A percentile compares a stretch with the other conserved stretches of the same genome.
Evolutionary conservation across 2,797 vertebrate genomes (phyloP).

Genomic region (Cetoscarus ocellatus): DNA sequence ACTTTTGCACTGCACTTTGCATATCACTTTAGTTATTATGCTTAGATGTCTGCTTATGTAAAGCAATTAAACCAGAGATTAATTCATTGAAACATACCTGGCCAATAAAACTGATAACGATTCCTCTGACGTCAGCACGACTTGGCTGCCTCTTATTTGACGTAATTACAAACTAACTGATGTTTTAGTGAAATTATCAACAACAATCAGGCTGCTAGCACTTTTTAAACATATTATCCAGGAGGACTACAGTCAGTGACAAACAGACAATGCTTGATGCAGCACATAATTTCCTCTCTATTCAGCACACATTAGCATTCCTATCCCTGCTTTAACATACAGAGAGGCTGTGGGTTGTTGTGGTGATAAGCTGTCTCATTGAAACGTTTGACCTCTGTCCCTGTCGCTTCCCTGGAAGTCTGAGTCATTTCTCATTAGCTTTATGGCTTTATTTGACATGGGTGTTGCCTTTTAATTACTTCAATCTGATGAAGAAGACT

Average conservation of each 20-base stretch:
- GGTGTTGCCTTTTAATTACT: slow-evolving; percentile 59
- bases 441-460: slow-evolving; percentile 44
- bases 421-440: slow-evolving; percentile 29
- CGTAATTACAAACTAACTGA: too few relatives aligned
- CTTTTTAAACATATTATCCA: neutral
- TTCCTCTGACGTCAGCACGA: too few relatives aligned
- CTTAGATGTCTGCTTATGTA: too few relatives aligned
- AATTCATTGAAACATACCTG: too few relatives aligned
- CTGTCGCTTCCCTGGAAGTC: slow-evolving; percentile 38
- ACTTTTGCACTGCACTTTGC: too few relatives aligned
- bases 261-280: neutral
- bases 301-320: slow-evolving; percentile 12
- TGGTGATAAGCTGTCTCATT: slow-evolving; percentile 39
- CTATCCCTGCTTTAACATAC: slow-evolving; percentile 3
- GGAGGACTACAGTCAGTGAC: neutral
- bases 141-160: too few relatives aligned
- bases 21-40: too few relatives aligned
- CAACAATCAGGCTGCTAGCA: neutral
- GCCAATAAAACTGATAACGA: too few relatives aligned
- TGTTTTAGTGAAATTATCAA: neutral
- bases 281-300: slow-evolving; percentile 9
- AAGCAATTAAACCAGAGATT: too few relatives aligned
- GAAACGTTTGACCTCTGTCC: slow-evolving; percentile 55
- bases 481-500: slow-evolving; percentile 54
- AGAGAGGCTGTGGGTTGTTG: slow-evolving; percentile 19